A percentile compares a stretch with the other conserved stretches of the same genome.
Evolutionary conservation across 1,140 invertebrate genomes (phyloP).

Genomic region (Protaetia brevitarsis): DNA sequence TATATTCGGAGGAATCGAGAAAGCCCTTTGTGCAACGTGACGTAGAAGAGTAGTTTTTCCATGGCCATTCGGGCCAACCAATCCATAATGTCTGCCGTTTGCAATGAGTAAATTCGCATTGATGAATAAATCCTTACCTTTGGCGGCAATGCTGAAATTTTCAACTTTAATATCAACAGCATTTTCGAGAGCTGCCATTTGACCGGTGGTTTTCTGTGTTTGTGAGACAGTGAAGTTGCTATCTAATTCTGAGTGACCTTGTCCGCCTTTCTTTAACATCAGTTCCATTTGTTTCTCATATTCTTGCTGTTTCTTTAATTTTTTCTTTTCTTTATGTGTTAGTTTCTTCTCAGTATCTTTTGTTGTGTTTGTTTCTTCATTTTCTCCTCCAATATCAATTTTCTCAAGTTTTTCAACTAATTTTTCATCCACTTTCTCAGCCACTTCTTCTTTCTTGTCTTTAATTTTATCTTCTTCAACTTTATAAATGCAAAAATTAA

Average conservation of each 20-base stretch:
- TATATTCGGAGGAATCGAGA: conserved; percentile 93
- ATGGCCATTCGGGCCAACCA: conserved; percentile 98
- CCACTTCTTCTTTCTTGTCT: conserved; percentile 33
- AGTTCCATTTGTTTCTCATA: conserved; percentile 90
- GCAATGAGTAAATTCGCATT: conserved; percentile 96
- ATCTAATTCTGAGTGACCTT: conserved; percentile 83
- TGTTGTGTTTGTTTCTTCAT: conserved; percentile 38
- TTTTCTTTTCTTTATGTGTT: conserved; percentile 94
- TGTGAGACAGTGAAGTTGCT: conserved; percentile 97
- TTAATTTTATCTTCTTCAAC: neutral
- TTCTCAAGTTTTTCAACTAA: conserved; percentile 26
- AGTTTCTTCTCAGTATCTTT: conserved; percentile 64
- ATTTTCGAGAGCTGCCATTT: conserved; percentile 83
- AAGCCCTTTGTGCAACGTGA: conserved; percentile 83
- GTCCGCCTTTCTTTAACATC: conserved; percentile 82
- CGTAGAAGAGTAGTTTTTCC: conserved; percentile 98
- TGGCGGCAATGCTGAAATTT: conserved; percentile 96
- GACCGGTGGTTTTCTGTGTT: conserved; percentile 80
- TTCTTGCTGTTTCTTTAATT: conserved; percentile 87
- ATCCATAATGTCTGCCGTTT: conserved; percentile 89
- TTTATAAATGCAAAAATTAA: neutral
- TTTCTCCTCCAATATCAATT: conserved; percentile 39
- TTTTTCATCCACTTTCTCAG: conserved; percentile 7
- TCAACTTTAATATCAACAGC: conserved; percentile 98
- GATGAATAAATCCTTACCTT: conserved; percentile 96